Evolutionary conservation across 2,113 vertebrate genomes (phyloP).

Genomic region (Paracyprichromis sp.): DNA sequence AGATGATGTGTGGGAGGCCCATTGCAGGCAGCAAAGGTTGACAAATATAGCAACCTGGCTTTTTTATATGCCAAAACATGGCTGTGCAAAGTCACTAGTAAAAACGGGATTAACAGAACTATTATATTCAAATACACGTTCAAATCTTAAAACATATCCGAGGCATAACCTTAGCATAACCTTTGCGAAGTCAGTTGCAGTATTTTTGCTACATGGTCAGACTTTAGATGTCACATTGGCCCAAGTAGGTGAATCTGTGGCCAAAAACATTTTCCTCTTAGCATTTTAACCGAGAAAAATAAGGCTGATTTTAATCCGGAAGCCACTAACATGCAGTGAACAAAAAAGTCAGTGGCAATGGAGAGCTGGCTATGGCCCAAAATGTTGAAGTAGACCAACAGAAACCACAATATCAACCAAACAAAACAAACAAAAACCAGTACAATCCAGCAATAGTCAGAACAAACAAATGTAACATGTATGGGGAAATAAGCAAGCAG

Average conservation of each 20-base stretch:
- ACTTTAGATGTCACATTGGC: not conserved
- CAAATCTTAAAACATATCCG: not conserved
- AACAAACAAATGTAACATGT: not conserved
- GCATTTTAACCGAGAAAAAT: not conserved
- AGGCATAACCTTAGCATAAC: not conserved
- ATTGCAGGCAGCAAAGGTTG: not conserved
- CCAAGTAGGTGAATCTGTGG: not conserved
- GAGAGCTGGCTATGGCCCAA: not conserved
- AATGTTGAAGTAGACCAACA: not conserved
- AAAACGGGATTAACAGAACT: not conserved
- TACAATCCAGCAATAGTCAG: not conserved
- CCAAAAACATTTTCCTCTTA: not conserved
- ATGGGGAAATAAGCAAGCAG: not conserved
- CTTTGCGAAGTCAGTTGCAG: not conserved
- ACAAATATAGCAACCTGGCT: not conserved
- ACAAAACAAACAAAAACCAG: not conserved
- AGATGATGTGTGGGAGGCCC: not conserved
- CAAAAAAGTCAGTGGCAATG: not conserved
- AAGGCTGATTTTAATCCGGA: not conserved
- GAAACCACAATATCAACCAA: not conserved
- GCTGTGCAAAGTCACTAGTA: not conserved
- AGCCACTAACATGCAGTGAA: not conserved
- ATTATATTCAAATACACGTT: not conserved
- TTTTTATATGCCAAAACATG: not conserved
- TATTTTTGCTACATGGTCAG: not conserved